phyloP scores from a whole-genome alignment of 2,113 vertebrate species.

The Barnardius zonarius region DNA sequence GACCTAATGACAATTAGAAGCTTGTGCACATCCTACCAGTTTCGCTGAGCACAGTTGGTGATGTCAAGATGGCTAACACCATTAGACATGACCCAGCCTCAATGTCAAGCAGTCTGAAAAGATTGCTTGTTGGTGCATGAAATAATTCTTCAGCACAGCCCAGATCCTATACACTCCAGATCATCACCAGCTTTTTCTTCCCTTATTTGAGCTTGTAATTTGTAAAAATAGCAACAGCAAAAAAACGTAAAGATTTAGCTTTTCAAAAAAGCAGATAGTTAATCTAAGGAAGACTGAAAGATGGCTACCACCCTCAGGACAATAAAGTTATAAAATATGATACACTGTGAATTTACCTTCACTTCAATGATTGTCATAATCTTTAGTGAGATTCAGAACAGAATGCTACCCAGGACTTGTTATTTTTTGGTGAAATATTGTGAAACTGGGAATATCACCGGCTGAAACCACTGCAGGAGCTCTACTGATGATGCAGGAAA shows the following conservation, averaged over 20 bases:
- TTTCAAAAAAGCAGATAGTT: neutral
- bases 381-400: neutral
- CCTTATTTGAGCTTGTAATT: neutral
- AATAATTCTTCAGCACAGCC: neutral
- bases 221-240: neutral
- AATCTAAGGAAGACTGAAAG: neutral
- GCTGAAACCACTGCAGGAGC: neutral
- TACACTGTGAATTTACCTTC: neutral
- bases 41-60: neutral
- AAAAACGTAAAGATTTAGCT: neutral
- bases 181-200: neutral
- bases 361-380: neutral
- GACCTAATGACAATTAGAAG: neutral
- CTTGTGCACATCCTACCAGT: neutral
- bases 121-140: neutral
- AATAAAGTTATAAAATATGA: neutral
- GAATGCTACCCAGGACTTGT: neutral
- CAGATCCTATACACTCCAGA: neutral
- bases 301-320: neutral
- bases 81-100: neutral
- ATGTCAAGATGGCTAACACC: neutral
- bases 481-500: neutral
- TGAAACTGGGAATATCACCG: neutral
- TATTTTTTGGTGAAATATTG: neutral
- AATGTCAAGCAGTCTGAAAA: neutral